Evolutionary conservation across 2,888 invertebrate genomes (phyloP).

Genomic region (Agonum fuliginosum): DNA sequence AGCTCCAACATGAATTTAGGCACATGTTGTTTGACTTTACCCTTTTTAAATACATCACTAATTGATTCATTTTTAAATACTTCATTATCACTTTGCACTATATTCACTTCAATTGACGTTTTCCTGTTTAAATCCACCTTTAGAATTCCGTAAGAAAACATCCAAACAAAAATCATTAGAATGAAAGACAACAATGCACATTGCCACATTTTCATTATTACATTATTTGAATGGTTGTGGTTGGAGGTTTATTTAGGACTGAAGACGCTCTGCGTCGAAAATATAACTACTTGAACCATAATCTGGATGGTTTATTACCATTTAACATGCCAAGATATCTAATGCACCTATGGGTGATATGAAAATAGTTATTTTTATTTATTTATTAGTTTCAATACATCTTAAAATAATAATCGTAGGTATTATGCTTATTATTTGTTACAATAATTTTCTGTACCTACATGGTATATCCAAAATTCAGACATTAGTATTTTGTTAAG

Average conservation of each 20-base stretch:
- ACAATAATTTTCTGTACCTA: too few species aligned
- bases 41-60: not conserved
- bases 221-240: not conserved
- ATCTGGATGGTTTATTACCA: slow-evolving; percentile 57
- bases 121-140: slow-evolving; percentile 56
- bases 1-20: slow-evolving; percentile 72
- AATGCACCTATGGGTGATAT: not conserved
- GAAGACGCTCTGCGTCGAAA: slow-evolving; percentile 66
- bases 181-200: slow-evolving; percentile 48
- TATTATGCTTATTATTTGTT: too few species aligned
- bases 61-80: slow-evolving; percentile 45
- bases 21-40: slow-evolving; percentile 66
- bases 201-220: slow-evolving; percentile 59
- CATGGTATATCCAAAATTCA: too few species aligned
- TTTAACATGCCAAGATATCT: slow-evolving; percentile 49
- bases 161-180: slow-evolving; percentile 54
- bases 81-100: slow-evolving; percentile 50
- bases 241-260: slow-evolving; percentile 62
- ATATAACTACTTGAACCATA: slow-evolving; percentile 69
- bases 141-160: slow-evolving; percentile 51
- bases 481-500: too few species aligned
- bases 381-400: too few species aligned
- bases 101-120: slow-evolving; percentile 60
- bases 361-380: not conserved
- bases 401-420: too few species aligned